Base-by-base conservation (phyloP, 2,797 vertebrate genomes). In the Crotalus adamanteus region DNA sequence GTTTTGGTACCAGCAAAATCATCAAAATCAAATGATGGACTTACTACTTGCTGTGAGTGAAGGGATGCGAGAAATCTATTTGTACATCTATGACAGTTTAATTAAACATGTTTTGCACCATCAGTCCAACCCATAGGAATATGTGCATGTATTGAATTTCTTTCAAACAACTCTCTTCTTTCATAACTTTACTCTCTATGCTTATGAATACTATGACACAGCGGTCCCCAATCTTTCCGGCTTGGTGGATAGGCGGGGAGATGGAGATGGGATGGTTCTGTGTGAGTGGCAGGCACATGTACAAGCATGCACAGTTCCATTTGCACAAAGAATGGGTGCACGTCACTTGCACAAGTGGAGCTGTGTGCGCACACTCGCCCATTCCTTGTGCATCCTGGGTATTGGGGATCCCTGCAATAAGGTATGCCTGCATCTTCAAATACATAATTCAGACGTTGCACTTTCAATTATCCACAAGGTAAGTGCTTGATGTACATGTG, bases 341-440 rank as follows among this genome's bases (percentile, higher is more conserved):
- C 14, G 1, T 69, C 5, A 69, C n/a, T 31, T 69, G 65, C 0
- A 4, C 6, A 69, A 69, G 63, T 31, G n/a, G n/a, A 69, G 65
- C 13, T 69, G 1, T 0, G 1, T 0, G 5, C 5, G 14, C 2
- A 6, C 5, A 1, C 11, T 69, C 0, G 65, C n/a, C 6, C 6
- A 0, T 11, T n/a, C n/a, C 65, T 69, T 69, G n/a, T 0, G 2
- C 2, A 1, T 78, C 31, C 3, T 3, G 0, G 31, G 7, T 6
- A 0, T 20, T 78, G 18, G 31, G 31, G 18, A 78, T 18, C 3
- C 6, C 16, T 78, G 69, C 31, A 25, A 31, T 16, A 88, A 88
- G 26, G 56, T 51, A 11, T 26, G 4, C 22, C 87, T 88, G 6
- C 42, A 65, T 89, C 37, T 28, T 89, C 61, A 65, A 51, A 26